Conservation (phyloP, 2,797 vertebrate species). For the Danio albolineatus region DNA sequence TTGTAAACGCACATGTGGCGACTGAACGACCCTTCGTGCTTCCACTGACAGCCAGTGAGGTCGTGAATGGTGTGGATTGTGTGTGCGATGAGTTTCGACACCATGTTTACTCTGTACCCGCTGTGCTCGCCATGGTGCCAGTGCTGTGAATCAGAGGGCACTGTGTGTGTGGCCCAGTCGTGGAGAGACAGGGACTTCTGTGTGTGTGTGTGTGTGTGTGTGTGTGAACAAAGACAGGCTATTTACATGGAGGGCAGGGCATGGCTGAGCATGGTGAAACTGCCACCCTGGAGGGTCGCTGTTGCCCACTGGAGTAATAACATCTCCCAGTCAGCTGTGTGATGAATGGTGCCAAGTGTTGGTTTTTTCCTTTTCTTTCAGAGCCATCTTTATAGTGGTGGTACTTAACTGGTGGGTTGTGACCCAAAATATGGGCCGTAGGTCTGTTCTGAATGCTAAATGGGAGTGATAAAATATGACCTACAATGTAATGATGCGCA, state of each 20-base stretch:
- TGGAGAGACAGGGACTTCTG: slow-evolving; percentile 28
- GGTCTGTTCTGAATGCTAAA: background rate
- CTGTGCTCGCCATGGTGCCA: slow-evolving; percentile 54
- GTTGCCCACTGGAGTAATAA: slow-evolving; percentile 22
- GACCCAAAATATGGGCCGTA: background rate
- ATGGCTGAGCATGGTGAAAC: slow-evolving; percentile 40
- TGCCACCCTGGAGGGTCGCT: slow-evolving; percentile 14
- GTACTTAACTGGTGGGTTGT: background rate
- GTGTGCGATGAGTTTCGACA: slow-evolving; percentile 34
- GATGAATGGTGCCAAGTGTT: background rate
- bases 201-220: background rate
- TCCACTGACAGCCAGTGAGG: slow-evolving; percentile 17
- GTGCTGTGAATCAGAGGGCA: slow-evolving; percentile 52
- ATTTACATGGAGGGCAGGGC: slow-evolving; percentile 44
- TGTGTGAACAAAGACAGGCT: slow-evolving; percentile 50
- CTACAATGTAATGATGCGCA: too few species aligned
- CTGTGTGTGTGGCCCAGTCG: slow-evolving; percentile 58
- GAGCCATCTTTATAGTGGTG: background rate
- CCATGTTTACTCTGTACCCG: slow-evolving; percentile 49
- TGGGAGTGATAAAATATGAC: background rate
- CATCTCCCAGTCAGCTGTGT: slow-evolving; percentile 5
- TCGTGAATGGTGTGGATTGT: slow-evolving; percentile 22
- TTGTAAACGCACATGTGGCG: background rate
- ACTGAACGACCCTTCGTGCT: background rate
- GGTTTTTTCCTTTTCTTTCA: background rate